A percentile compares a stretch with the other conserved stretches of the same genome.
phyloP scores from a whole-genome alignment of 2,888 invertebrate species.

The Ashinkailepas kermadecensis region DNA sequence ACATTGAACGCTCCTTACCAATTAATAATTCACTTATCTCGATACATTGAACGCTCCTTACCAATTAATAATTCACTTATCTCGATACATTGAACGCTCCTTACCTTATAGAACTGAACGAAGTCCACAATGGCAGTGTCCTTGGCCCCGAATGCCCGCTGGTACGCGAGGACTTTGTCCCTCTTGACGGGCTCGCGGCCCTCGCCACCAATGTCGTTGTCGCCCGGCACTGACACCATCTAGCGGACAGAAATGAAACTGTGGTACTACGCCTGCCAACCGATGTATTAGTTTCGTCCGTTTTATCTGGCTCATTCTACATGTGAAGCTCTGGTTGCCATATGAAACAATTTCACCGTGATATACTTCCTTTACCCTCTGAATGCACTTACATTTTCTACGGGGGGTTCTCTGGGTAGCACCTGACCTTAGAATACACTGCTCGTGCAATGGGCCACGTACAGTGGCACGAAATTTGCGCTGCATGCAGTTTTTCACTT shows the following conservation, averaged over 20 bases:
- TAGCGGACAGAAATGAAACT: conserved; percentile 3
- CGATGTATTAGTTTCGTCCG: too few relatives aligned
- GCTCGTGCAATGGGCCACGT: not conserved
- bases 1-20: conserved; percentile 36
- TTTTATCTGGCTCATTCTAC: too few relatives aligned
- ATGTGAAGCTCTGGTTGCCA: not conserved
- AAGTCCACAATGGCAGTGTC: conserved; percentile 46
- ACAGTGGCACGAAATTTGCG: too few relatives aligned
- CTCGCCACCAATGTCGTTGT: conserved; percentile 97
- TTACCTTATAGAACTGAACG: conserved; percentile 44
- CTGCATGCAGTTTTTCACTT: too few relatives aligned
- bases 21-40: too few relatives aligned
- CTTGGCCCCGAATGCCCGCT: conserved; percentile 63
- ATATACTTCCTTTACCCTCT: too few relatives aligned
- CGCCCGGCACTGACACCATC: conserved; percentile 76
- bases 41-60: conserved; percentile 32
- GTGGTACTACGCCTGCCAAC: too few relatives aligned
- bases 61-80: too few relatives aligned
- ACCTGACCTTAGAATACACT: not conserved
- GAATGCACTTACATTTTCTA: too few relatives aligned
- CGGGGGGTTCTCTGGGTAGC: too few relatives aligned
- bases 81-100: not conserved
- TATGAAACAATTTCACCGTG: not conserved
- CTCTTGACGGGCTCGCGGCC: conserved; percentile 57
- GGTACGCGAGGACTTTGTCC: conserved; percentile 63